Conservation (phyloP, 2,888 invertebrate species). For the Chaitophorus viminalis region DNA sequence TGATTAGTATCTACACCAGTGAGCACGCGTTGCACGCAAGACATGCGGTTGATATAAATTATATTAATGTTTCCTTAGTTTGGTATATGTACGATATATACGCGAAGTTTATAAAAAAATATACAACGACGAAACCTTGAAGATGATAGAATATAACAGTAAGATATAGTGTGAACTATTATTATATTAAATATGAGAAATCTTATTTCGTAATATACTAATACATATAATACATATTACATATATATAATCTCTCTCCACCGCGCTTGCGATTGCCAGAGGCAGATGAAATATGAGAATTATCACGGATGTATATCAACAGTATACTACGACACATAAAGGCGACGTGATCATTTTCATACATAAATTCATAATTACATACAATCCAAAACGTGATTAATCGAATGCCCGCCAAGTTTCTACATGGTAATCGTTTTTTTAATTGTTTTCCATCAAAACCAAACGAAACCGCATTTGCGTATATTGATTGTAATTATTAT, state of each 20-base stretch:
- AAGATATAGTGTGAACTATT: not conserved
- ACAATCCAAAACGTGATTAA: not conserved
- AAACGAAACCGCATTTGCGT: too few relatives aligned
- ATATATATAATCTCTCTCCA: not conserved
- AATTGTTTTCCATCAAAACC: not conserved
- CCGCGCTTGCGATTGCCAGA: not conserved
- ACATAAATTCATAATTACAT: not conserved
- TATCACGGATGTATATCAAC: conserved; percentile 7
- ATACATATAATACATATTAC: too few relatives aligned
- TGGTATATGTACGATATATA: not conserved
- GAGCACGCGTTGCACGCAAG: too few relatives aligned
- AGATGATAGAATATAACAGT: not conserved
- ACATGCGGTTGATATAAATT: not conserved
- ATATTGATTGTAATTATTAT: too few relatives aligned
- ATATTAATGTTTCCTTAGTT: not conserved
- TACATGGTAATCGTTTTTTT: not conserved
- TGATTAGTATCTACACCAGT: too few relatives aligned
- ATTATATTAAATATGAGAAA: not conserved
- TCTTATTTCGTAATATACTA: not conserved
- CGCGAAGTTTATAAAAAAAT: not conserved
- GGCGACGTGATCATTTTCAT: not conserved
- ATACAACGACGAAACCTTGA: conserved; percentile 21
- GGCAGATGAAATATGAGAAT: not conserved
- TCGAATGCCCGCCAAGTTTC: not conserved
- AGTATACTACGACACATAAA: too few relatives aligned